Conservation (phyloP, 1,140 invertebrate species). For the Philotrypesis tridentata region DNA sequence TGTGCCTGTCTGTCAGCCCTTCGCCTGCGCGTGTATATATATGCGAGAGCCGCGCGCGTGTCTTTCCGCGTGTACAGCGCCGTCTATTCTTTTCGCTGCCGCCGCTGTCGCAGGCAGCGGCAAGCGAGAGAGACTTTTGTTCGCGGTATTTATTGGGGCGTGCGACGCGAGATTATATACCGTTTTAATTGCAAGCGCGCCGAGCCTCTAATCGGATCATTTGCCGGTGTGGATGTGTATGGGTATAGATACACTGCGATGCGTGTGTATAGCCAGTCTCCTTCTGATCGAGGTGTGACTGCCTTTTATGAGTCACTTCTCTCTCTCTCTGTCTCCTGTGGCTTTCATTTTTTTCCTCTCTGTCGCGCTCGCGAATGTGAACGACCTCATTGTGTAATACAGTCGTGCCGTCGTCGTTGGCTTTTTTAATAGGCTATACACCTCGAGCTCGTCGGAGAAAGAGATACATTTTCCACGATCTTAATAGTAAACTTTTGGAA, state of each 20-base stretch:
- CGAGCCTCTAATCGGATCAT: background rate
- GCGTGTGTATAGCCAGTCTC: no score
- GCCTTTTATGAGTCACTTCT: background rate
- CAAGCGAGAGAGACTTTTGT: background rate
- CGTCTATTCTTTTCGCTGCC: constrained; percentile 25
- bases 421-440: background rate
- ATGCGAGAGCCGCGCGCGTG: no score
- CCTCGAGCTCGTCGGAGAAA: no score
- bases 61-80: no score
- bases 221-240: background rate
- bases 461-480: no score
- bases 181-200: background rate
- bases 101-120: background rate
- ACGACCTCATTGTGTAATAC: background rate
- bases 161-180: background rate
- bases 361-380: background rate
- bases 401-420: background rate
- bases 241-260: no score
- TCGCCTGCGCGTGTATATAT: no score
- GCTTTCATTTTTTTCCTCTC: background rate
- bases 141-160: background rate
- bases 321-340: no score
- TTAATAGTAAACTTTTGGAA: no score
- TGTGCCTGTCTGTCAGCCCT: background rate
- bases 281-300: constrained; percentile 1